These are phyloP conservation scores for Rousettus madagascariensis DNA, from an alignment of 2,797 vertebrate genomes.

Conservation along the genomic window DNA sequence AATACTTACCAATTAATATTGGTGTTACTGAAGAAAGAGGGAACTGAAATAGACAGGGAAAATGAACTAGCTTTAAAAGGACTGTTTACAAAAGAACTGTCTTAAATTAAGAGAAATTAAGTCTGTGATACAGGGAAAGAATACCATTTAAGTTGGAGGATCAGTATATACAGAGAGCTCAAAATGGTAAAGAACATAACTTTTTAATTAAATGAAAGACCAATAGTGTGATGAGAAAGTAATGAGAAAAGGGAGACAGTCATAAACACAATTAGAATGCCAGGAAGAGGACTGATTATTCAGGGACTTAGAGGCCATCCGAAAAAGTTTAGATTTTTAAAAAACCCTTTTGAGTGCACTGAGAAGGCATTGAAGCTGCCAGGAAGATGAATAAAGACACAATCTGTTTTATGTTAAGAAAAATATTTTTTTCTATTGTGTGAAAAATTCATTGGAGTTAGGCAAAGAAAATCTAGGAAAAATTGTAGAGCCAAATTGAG, in stretches of 20 bases:
- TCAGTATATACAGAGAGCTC: neutral
- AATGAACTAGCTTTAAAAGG: neutral
- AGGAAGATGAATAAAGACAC: neutral
- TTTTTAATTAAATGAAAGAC: constrained; percentile 56
- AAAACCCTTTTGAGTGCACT: neutral
- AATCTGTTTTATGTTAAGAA: neutral
- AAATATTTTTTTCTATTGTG: neutral
- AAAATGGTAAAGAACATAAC: neutral
- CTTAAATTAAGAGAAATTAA: constrained; percentile 29
- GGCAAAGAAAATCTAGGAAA: neutral
- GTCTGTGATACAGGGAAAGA: neutral
- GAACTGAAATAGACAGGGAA: neutral
- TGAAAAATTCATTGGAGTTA: neutral
- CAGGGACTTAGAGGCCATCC: neutral
- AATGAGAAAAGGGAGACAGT: constrained; percentile 26
- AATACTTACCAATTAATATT: constrained; percentile 29
- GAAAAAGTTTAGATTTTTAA: neutral
- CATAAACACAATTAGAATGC: neutral
- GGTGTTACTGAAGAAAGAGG: neutral
- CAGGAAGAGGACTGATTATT: neutral
- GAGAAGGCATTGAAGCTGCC: neutral
- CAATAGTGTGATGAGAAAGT: neutral
- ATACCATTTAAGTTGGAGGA: neutral
- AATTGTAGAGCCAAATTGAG: neutral
- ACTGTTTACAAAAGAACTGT: neutral